phyloP scores from a whole-genome alignment of 2,797 vertebrate genomes.

The Coregonus suidteri region DNA sequence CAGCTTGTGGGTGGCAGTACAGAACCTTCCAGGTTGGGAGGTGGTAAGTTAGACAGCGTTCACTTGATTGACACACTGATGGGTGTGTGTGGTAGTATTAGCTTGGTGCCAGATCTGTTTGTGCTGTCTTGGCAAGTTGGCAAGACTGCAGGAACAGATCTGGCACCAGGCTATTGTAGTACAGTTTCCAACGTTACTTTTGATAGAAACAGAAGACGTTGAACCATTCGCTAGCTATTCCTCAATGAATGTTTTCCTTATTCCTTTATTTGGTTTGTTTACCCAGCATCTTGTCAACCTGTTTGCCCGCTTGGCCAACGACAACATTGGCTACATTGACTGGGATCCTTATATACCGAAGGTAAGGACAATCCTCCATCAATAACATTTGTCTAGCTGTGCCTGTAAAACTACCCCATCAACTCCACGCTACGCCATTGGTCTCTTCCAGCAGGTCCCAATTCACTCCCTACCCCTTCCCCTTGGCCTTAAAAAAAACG shows the following conservation, averaged over 20 bases:
- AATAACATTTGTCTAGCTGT: neutral
- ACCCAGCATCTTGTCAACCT: conserved; percentile 91
- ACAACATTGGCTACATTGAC: conserved; percentile 98
- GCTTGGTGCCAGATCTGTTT: neutral
- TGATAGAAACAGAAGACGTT: neutral
- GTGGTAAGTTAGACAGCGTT: conserved; percentile 78
- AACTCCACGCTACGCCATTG: too few relatives aligned
- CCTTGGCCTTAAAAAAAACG: too few relatives aligned
- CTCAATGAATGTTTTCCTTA: neutral
- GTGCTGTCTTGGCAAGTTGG: too few relatives aligned
- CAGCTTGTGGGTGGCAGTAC: conserved; percentile 92
- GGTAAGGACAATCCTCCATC: conserved; percentile 69
- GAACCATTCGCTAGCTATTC: neutral
- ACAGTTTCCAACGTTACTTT: neutral
- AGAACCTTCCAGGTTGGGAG: conserved; percentile 98
- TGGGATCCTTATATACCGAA: conserved; percentile 97
- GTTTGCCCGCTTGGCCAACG: conserved; percentile 92
- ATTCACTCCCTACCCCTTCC: too few relatives aligned
- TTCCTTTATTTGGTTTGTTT: conserved; percentile 24
- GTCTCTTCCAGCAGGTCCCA: too few relatives aligned
- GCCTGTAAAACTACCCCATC: neutral
- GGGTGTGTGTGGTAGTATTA: neutral
- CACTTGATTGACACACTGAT: too few relatives aligned
- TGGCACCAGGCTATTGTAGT: neutral
- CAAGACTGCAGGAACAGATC: neutral